Base-by-base conservation (phyloP, 2,113 vertebrate species). In the Scomber scombrus region DNA sequence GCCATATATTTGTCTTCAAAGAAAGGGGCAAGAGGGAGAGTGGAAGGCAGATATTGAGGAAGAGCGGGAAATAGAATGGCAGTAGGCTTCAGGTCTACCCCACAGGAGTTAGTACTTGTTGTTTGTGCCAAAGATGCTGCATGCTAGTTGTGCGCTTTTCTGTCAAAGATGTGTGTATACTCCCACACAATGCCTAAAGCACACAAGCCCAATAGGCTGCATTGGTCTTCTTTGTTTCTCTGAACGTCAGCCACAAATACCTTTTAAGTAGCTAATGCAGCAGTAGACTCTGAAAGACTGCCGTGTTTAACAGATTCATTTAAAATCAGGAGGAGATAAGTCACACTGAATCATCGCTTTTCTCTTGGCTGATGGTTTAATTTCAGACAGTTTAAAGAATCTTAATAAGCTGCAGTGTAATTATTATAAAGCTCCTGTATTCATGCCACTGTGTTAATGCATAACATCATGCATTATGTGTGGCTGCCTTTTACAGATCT, bases 401-500 rank as follows among this genome's bases (percentile, higher is more conserved):
- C 55, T 56, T 40, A 62, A 70, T 83, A 45, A 69, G 34, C 57
- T 14, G 43, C 13, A 43, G 11, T 4, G 3, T 63, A 60, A 56
- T 74, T 29, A 62, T 34, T n/a, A 40, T 49, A 34, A 55, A 19
- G 55, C 49, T 58, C 4, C 34, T 75, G 50, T 40, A 54, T 40
- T 61, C n/a, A 60, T 11, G 1, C 31, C 47, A 47, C 3, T 62
- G 12, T 61, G 58, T 64, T 34, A 47, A 15, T 54, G 11, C 1
- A 0, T 60, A 12, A 40, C 58, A 57, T 46, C 26, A 15, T 55
- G 26, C 19, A 34, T 57, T 66, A 19, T 40, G 18, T 75, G 29
- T 61, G 47, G 18, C 60, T 29, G 47, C 26, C 19, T 77, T 54
- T 78, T 62, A 73, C 94, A 98, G 97, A 99, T 98, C 90, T 99